A percentile compares a stretch with the other conserved stretches of the same genome.
phyloP scores from a whole-genome alignment of 92 coral and sea anemone genomes.

The Paramuricea clavata region DNA sequence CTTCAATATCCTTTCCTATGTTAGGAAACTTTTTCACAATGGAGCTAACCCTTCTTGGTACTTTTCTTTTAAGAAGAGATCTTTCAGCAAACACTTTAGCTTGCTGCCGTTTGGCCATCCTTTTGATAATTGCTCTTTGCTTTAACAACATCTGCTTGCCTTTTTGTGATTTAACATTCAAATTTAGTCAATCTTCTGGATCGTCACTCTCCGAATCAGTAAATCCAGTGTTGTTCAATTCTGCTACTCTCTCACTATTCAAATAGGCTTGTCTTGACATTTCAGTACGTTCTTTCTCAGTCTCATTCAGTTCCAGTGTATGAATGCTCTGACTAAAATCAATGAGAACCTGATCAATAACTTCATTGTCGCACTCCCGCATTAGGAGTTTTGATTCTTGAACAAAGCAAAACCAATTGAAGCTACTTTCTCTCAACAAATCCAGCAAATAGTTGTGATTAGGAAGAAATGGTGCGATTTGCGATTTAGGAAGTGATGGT shows the following conservation, averaged over 20 bases:
- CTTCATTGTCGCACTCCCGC: constrained; percentile 60
- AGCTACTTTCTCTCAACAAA: constrained; percentile 23
- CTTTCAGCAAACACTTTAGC: constrained; percentile 55
- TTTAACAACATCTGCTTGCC: constrained; percentile 36
- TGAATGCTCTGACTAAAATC: constrained; percentile 45
- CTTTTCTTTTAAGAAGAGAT: constrained; percentile 62
- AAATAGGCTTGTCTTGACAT: constrained; percentile 52
- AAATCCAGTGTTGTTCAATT: constrained; percentile 30
- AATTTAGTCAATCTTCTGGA: too few species aligned
- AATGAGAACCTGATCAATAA: constrained; percentile 50
- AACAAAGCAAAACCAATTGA: constrained; percentile 75
- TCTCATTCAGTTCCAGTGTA: constrained; percentile 45
- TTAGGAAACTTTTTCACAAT: constrained; percentile 60
- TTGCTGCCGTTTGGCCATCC: constrained; percentile 39
- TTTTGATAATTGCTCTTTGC: constrained; percentile 32
- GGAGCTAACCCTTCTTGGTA: constrained; percentile 51
- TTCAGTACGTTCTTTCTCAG: constrained; percentile 40
- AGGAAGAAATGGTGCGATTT: too few species aligned
- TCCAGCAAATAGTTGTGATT: neutral
- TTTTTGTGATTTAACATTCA: constrained; percentile 30
- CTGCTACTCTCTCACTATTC: constrained; percentile 45
- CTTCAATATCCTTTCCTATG: constrained; percentile 73
- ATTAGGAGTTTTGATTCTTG: constrained; percentile 61
- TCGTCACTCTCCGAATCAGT: constrained; percentile 60
- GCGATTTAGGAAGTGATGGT: too few species aligned